Evolutionary conservation across 2,888 invertebrate species (phyloP).

Genomic region (Agrotis ipsilon): DNA sequence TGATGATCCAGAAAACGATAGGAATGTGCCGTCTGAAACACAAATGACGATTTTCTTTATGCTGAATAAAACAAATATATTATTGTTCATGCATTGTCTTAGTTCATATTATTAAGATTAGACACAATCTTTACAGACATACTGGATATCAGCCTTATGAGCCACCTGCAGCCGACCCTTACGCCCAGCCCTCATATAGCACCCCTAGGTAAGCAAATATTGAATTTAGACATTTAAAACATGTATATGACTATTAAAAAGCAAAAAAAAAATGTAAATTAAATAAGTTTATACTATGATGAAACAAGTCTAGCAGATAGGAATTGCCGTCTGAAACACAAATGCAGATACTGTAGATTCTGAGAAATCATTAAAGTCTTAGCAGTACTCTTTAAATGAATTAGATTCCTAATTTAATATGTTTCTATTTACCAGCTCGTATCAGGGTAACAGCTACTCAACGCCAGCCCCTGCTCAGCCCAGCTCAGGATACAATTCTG

Average conservation of each 20-base stretch:
- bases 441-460: slow-evolving; percentile 82
- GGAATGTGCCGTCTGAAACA: slow-evolving; percentile 91
- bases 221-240: too few species aligned
- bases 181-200: slow-evolving; percentile 82
- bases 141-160: slow-evolving; percentile 87
- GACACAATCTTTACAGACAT: slow-evolving; percentile 73
- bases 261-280: background rate
- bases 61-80: slow-evolving; percentile 68
- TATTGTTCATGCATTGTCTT: background rate
- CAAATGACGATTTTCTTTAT: slow-evolving; percentile 81
- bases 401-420: slow-evolving; percentile 1
- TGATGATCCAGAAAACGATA: slow-evolving; percentile 89
- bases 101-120: slow-evolving; percentile 15
- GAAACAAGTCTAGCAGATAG: slow-evolving; percentile 80
- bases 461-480: slow-evolving; percentile 78
- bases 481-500: slow-evolving; percentile 79
- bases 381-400: background rate
- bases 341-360: slow-evolving; percentile 83
- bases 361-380: slow-evolving; percentile 66
- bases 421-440: slow-evolving; percentile 74
- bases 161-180: slow-evolving; percentile 81
- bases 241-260: too few species aligned
- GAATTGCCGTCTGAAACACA: slow-evolving; percentile 90
- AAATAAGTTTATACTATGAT: slow-evolving; percentile 60
- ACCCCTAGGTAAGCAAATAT: slow-evolving; percentile 75